Base-by-base conservation (phyloP, 2,113 vertebrate genomes). In the Monopterus albus region DNA sequence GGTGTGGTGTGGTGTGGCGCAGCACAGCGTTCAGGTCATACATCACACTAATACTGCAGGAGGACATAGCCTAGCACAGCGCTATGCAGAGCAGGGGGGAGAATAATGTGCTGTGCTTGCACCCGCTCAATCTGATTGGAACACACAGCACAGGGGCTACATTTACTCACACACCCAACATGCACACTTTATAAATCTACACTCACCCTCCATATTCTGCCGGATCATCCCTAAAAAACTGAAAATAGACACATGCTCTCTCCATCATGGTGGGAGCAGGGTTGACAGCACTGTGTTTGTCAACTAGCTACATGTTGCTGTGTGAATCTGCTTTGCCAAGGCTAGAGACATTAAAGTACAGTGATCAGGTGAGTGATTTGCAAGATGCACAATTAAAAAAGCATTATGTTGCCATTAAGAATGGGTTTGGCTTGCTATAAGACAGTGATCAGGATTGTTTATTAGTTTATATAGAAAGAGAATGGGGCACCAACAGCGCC, bases 21-120 rank as follows among this genome's bases (percentile, higher is more conserved):
- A 80, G 87, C 83, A n/a, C 65, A 36, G 85, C 58, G 61, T 87
- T 73, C 55, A 78, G 85, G 76, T 89, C 87, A 89, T 91, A 91
- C 88, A 91, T 92, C 91, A 92, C 78, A 23, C 82, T 90, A 90
- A 91, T 90, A 90, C 89, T 88, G 87, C 90, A 81, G 79, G 84
- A 88, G 87, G 85, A 89, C 85, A 74, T 73, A 87, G 88, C 82
- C 88, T 78, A 81, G 88, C 85, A 15, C 89, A 86, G 91, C 83
- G 86, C 88, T 89, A 92, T 91, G 91, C 91, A 92, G 91, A 92
- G 83, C 86, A 89, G 88, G 64, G 21, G n/a, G 57, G 79, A 83
- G 84, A 91, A 60, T 85, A 90, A 90, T 90, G 84, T 91, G 90
- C 91, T 90, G 90, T 56, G 86, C 86, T 89, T 87, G 88, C 89